phyloP scores from a whole-genome alignment of 2,888 invertebrate genomes.

The Muschampia plurimacula region DNA sequence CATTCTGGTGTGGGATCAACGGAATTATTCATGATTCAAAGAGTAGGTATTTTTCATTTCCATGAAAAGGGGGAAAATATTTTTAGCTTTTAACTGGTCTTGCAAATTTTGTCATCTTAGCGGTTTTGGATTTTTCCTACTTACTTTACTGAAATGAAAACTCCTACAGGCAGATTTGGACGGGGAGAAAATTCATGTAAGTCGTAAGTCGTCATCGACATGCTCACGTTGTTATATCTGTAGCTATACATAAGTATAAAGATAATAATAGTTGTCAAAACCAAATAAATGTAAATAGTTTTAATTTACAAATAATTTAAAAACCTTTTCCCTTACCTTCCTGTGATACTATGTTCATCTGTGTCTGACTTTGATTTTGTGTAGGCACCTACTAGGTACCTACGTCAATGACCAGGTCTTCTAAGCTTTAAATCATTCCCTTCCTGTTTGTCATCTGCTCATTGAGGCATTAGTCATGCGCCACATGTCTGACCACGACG shows the following conservation, averaged over 20 bases:
- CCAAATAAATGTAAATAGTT: no score
- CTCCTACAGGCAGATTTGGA: no score
- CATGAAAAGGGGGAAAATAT: not conserved
- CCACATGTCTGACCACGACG: constrained; percentile 26
- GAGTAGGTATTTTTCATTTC: not conserved
- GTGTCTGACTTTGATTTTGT: not conserved
- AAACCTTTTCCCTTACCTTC: no score
- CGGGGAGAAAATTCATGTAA: no score
- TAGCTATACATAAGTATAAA: no score
- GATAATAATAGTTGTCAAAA: no score
- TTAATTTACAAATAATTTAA: no score
- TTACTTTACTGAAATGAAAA: no score
- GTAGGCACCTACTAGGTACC: not conserved
- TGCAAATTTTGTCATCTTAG: not conserved
- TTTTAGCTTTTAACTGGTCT: not conserved
- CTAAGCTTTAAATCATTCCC: constrained; percentile 47
- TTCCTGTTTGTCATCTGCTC: constrained; percentile 56
- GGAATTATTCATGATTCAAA: constrained; percentile 25
- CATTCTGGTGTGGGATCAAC: no score
- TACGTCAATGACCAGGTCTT: not conserved
- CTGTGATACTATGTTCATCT: not conserved
- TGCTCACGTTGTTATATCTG: no score
- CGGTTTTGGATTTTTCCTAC: no score
- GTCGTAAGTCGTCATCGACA: no score
- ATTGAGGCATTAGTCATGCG: constrained; percentile 34